Conservation (phyloP, 2,113 vertebrate species). For the Oreotrochilus melanogaster region DNA sequence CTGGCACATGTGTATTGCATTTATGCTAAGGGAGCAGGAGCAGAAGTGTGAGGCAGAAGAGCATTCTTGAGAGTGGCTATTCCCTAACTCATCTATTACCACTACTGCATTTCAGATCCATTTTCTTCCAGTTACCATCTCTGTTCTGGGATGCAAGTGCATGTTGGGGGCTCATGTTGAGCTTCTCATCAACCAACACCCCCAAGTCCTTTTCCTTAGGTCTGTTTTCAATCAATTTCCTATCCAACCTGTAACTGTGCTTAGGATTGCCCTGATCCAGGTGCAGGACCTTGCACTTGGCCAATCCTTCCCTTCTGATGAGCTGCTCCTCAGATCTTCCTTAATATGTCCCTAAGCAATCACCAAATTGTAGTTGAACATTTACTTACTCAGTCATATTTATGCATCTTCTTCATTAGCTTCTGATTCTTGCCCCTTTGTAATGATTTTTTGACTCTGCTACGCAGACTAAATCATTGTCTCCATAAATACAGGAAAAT, state of each 20-base stretch:
- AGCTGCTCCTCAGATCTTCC: not conserved
- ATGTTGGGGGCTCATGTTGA: too few species aligned
- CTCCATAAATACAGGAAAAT: not conserved
- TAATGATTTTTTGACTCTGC: slow-evolving; percentile 11
- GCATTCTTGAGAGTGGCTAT: not conserved
- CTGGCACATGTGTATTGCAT: not conserved
- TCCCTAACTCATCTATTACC: not conserved
- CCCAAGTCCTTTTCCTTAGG: too few species aligned
- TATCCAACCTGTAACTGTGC: too few species aligned
- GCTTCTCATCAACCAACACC: too few species aligned
- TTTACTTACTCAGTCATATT: slow-evolving; percentile 31
- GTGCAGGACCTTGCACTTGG: not conserved
- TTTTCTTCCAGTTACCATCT: not conserved
- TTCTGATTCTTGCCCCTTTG: slow-evolving; percentile 11
- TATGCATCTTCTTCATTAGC: slow-evolving; percentile 20
- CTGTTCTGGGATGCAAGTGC: not conserved
- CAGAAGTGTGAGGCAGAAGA: not conserved
- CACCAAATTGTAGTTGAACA: slow-evolving; percentile 18
- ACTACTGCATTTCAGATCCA: fast-evolving
- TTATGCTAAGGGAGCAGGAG: not conserved
- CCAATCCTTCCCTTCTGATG: not conserved
- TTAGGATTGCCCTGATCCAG: too few species aligned
- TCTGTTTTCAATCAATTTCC: too few species aligned
- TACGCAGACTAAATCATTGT: not conserved
- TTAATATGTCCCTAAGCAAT: slow-evolving; percentile 6